phyloP scores from a whole-genome alignment of 1,140 invertebrate genomes.

The Panulirus ornatus region DNA sequence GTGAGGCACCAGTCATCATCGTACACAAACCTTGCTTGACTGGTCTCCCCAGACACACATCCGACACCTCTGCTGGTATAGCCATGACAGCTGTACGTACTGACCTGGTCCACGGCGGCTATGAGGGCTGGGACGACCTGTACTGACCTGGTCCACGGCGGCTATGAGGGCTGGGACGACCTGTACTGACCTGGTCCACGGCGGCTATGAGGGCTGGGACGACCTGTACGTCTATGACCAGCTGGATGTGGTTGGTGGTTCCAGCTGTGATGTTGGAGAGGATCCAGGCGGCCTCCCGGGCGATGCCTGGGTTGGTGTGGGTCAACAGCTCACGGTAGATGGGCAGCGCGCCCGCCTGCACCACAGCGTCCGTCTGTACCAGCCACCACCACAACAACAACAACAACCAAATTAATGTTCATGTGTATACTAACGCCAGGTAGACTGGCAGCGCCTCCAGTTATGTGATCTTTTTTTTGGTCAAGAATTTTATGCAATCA shows the following conservation, averaged over 20 bases:
- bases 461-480: too few relatives aligned
- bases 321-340: slow-evolving; percentile 86
- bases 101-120: slow-evolving; percentile 81
- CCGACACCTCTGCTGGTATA: too few relatives aligned
- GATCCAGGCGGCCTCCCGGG: slow-evolving; percentile 91
- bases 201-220: slow-evolving; percentile 85
- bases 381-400: too few relatives aligned
- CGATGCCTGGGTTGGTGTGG: slow-evolving; percentile 86
- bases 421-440: too few relatives aligned
- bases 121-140: slow-evolving; percentile 85
- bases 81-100: not conserved
- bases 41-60: too few relatives aligned
- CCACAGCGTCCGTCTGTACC: slow-evolving; percentile 94
- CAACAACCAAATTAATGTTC: too few relatives aligned
- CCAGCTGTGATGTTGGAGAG: slow-evolving; percentile 90
- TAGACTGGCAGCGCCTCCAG: too few relatives aligned
- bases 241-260: slow-evolving; percentile 85
- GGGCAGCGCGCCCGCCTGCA: slow-evolving; percentile 88
- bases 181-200: slow-evolving; percentile 79
- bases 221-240: slow-evolving; percentile 85
- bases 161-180: slow-evolving; percentile 85
- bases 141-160: slow-evolving; percentile 81
- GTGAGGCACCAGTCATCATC: too few relatives aligned
- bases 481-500: too few relatives aligned
- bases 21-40: too few relatives aligned